These are phyloP conservation scores for Nicator chloris DNA, from an alignment of 2,113 vertebrate species.

Conservation along the genomic window DNA sequence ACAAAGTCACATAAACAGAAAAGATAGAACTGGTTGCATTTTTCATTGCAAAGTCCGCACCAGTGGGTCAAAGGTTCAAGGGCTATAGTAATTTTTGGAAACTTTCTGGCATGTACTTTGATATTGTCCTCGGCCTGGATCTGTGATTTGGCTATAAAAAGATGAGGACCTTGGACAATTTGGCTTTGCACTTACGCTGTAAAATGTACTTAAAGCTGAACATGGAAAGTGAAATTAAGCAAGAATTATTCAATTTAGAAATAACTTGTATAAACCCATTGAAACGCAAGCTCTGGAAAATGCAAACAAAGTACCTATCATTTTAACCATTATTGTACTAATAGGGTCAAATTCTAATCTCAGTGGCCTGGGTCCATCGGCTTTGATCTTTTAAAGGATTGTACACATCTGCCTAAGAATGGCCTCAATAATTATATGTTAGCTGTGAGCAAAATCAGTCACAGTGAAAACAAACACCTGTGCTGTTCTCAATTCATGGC, in stretches of 20 bases:
- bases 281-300: not conserved
- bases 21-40: not conserved
- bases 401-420: not conserved
- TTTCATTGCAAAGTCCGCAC: not conserved
- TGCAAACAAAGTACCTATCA: not conserved
- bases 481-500: not conserved
- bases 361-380: not conserved
- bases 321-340: not conserved
- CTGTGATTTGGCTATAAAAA: not conserved
- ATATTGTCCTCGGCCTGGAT: not conserved
- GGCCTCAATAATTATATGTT: not conserved
- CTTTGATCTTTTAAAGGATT: not conserved
- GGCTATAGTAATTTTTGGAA: not conserved
- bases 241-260: not conserved
- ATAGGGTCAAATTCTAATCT: not conserved
- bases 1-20: not conserved
- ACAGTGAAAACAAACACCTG: constrained; percentile 34
- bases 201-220: not conserved
- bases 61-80: not conserved
- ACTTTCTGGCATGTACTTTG: not conserved
- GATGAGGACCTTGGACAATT: not conserved
- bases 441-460: not conserved
- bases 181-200: rapidly evolving
- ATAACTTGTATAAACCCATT: not conserved
- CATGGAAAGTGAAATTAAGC: not conserved